Base-by-base conservation (phyloP, 2,888 invertebrate species). In the Apantesis nais region DNA sequence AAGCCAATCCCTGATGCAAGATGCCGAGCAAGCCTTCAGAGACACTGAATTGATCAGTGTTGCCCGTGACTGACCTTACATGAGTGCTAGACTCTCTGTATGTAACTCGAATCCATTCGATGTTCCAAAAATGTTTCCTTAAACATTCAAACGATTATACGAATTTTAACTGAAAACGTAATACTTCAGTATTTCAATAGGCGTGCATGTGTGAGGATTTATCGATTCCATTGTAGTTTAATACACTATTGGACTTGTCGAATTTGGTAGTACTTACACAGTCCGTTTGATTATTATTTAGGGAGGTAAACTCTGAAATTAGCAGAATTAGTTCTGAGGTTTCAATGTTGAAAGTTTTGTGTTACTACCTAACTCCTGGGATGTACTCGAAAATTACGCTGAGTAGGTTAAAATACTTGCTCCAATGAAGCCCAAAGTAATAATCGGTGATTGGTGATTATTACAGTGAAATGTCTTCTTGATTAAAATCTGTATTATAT, bases 131-230 rank as follows among this genome's bases (percentile, higher is more conserved):
- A 62, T 62, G 41, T 39, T 55, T 11, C 52, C 55, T 41, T 19
- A 48, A 70, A 61, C 41, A 48, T 34, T 61, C 31, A 44, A 44
- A 58, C 29, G 55, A 34, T 41, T 55, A 58, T 58, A 48, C 29
- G 25, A 44, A 69, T 68, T 22, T 64, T 66, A 62, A 75, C 70
- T 77, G 52, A 79, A 77, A 63, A 74, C 62, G 52, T 72, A 69
- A 81, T 75, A 71, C 68, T 74, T 73, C 71, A 69, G 52, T 70
- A 70, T 66, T 72, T 74, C 68, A 72, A 74, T 81, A 75, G 37
- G 58, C 41, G 67, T 67, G 55, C 61, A 60, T 72, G 52, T 31
- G 31, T 69, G 14, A 16, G 14, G 58, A 16, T 29, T 70, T 77
- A 81, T 80, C 73, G 70, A 79, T 79, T 77, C 70, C 60, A 60